Evolutionary conservation across 2,797 vertebrate genomes (phyloP).

Genomic region (Simalia tracyae): DNA sequence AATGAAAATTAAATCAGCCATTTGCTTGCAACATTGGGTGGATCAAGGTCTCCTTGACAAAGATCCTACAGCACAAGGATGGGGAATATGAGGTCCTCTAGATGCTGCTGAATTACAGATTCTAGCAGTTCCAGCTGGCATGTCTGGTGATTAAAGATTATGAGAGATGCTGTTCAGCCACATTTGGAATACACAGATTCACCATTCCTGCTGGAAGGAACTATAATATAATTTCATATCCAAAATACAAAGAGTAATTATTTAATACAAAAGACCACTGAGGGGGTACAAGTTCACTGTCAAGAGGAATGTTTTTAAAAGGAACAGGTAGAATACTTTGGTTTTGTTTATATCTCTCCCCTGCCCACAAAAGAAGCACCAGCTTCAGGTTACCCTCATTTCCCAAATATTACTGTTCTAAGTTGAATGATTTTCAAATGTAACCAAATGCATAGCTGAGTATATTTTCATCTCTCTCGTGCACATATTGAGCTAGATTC

Average conservation of each 20-base stretch:
- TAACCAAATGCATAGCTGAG: not conserved
- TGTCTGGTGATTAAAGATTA: not conserved
- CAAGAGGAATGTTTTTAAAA: not conserved
- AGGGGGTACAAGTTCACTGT: not conserved
- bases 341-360: not conserved
- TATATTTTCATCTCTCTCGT: not conserved
- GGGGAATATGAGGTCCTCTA: not conserved
- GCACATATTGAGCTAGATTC: slow-evolving; percentile 5
- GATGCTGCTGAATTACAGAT: not conserved
- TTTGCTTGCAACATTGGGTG: not conserved
- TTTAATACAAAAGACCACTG: not conserved
- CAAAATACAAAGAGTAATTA: not conserved
- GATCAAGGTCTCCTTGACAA: not conserved
- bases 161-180: not conserved
- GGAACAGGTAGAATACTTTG: not conserved
- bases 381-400: not conserved
- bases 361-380: not conserved
- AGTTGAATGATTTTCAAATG: not conserved
- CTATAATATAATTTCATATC: not conserved
- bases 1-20: not conserved
- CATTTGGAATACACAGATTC: not conserved
- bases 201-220: not conserved
- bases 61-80: not conserved
- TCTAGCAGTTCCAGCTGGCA: not conserved
- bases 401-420: not conserved